Evolutionary conservation across 2,113 vertebrate genomes (phyloP), one percentile per base, ranked within the genome.

Genomic region (Leptobrachium leishanense): DNA sequence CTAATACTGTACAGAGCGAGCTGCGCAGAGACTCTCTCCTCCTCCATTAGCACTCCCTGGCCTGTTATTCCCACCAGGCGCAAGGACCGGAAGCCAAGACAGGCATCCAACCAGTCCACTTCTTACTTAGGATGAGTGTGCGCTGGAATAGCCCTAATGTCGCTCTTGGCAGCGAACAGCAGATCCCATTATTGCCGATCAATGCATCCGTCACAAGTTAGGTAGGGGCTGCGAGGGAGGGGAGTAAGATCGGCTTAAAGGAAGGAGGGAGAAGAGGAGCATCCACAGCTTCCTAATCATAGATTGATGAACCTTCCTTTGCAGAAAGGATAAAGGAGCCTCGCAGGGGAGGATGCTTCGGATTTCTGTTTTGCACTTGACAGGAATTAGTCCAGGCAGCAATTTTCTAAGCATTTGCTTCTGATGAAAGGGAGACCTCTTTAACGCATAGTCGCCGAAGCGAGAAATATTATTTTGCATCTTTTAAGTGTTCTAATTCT

Each of bases 271-370:
- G 82, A 86, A 84, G 78, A 84, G 83, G 88, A 91, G 90, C 88
- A 89, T 84, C 85, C 88, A 86, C 85, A 90, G 90, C 93, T 91
- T 91, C 88, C 90, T 92, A 83, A 88, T 89, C 90, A 85, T 86
- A 75, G 88, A 91, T 93, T 91, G 90, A 92, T 94, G 91, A 91
- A 93, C 89, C 91, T 94, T 92, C 88, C 89, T 86, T 87, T 90
- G 88, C 91, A 90, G 74, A 83, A 90, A 82, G 88, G 91, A 90
- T 31, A 31, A 31, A 31, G 20, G 20, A 31, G 20, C 20, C 20
- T 31, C 86, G 77, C 85, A 85, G 84, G 86, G 86, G 87, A 91
- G 88, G 88, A 86, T 85, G 86, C 89, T 88, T 43, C 63, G 68
- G 78, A 74, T 40, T 67, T 50, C 64, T 68, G 50, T 43, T 42